Conservation (phyloP, 2,113 vertebrate genomes). For the Narcine bancroftii region DNA sequence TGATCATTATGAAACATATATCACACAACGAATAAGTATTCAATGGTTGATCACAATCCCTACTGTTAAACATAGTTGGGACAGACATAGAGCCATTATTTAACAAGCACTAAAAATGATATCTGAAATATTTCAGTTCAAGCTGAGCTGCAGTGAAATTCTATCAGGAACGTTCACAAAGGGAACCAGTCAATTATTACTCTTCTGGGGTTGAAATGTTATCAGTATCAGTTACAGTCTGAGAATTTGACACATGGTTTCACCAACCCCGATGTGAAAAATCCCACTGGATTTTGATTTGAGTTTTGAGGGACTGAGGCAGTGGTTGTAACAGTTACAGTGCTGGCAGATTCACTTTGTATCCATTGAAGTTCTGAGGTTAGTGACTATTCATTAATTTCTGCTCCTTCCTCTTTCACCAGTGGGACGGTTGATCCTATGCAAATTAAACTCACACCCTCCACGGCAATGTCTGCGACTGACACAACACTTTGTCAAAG, state of each 20-base stretch:
- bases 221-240: not conserved
- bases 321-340: not conserved
- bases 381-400: not conserved
- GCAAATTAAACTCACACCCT: not conserved
- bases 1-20: not conserved
- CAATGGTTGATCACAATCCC: not conserved
- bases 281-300: not conserved
- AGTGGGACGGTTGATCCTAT: not conserved
- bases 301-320: not conserved
- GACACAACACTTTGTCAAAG: slow-evolving; percentile 7
- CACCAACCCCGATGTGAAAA: not conserved
- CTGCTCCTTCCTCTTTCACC: not conserved
- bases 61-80: not conserved
- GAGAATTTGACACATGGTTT: not conserved
- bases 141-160: not conserved
- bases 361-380: not conserved
- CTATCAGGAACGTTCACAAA: not conserved
- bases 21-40: not conserved
- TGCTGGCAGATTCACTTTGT: not conserved
- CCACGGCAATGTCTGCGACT: not conserved
- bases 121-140: not conserved
- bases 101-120: not conserved
- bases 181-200: not conserved
- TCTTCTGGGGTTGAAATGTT: not conserved
- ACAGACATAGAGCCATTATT: not conserved